phyloP scores from a whole-genome alignment of 2,888 invertebrate species.

The Malthinus seriepunctatus region DNA sequence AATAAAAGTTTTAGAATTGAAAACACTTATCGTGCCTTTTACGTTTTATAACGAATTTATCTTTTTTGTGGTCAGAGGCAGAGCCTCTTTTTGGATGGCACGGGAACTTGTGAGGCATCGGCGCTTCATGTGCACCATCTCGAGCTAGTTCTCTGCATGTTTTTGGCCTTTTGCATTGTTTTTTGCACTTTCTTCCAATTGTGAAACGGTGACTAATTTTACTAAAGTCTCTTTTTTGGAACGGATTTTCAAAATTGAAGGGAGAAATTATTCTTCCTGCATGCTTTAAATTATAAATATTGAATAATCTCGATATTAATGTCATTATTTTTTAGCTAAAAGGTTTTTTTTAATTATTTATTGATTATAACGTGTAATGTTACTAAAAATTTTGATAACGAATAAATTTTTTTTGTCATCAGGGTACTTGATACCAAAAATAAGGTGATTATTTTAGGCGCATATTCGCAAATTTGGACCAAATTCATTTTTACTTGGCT shows the following conservation, averaged over 20 bases:
- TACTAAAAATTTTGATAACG: neutral
- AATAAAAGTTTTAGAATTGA: too few species aligned
- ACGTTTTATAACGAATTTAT: neutral
- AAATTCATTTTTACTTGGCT: too few species aligned
- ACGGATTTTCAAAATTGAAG: too few species aligned
- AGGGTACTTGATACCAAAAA: too few species aligned
- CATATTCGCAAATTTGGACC: too few species aligned
- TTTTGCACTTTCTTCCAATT: neutral
- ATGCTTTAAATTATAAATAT: too few species aligned
- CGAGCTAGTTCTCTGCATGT: neutral
- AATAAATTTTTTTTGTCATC: neutral
- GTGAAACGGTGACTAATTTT: constrained; percentile 8
- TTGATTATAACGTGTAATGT: neutral
- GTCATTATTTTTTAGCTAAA: neutral
- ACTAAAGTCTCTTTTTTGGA: neutral
- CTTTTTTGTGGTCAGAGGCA: neutral
- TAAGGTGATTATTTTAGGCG: too few species aligned
- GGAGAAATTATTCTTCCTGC: too few species aligned
- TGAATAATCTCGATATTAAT: neutral
- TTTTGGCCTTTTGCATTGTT: neutral
- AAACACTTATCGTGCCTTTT: neutral
- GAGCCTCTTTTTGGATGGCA: neutral
- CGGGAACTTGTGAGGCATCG: neutral
- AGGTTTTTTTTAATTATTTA: too few species aligned
- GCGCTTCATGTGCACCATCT: neutral